Percentiles rank a stretch among this genome's conserved stretches.
Conservation (phyloP, 2,888 invertebrate genomes). For the Mesorhabditis spiculigera region DNA sequence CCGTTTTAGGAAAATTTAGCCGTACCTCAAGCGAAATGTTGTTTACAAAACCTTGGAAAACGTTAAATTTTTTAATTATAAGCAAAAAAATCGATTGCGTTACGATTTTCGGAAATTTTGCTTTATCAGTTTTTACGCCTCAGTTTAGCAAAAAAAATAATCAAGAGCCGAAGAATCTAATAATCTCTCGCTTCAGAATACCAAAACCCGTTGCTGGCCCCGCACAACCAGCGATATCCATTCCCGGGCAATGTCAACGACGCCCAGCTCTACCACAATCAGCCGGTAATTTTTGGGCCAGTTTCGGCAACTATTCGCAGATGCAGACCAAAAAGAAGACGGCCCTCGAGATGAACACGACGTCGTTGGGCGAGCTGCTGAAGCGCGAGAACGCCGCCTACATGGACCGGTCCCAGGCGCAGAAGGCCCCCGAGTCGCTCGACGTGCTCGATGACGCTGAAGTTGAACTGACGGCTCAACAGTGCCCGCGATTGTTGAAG, state of each 20-base stretch:
- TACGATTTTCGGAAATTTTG: too few species aligned
- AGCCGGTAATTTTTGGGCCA: neutral
- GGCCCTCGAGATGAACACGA: neutral
- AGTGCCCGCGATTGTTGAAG: slow-evolving; percentile 34
- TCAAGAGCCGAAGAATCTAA: neutral
- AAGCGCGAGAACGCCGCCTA: neutral
- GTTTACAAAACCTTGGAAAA: neutral
- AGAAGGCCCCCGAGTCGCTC: slow-evolving; percentile 12
- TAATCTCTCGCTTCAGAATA: slow-evolving; percentile 14
- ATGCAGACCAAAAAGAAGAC: neutral
- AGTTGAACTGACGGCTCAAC: slow-evolving; percentile 24
- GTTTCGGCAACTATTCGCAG: neutral
- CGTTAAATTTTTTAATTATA: slow-evolving; percentile 1
- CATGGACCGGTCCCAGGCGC: neutral
- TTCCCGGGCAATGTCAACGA: slow-evolving; percentile 36
- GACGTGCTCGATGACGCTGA: neutral
- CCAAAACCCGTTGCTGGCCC: slow-evolving; percentile 40
- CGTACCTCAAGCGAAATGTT: too few species aligned
- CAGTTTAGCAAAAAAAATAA: neutral
- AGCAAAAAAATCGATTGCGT: neutral
- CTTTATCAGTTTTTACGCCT: too few species aligned
- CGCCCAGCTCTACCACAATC: slow-evolving; percentile 5
- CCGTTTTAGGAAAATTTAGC: too few species aligned
- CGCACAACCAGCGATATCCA: slow-evolving; percentile 34
- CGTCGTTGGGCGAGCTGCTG: neutral